Percentiles rank a stretch among this genome's conserved stretches.
These are phyloP conservation scores for Coreoperca whiteheadi DNA, from an alignment of 2,113 vertebrate genomes.

Conservation along the genomic window DNA sequence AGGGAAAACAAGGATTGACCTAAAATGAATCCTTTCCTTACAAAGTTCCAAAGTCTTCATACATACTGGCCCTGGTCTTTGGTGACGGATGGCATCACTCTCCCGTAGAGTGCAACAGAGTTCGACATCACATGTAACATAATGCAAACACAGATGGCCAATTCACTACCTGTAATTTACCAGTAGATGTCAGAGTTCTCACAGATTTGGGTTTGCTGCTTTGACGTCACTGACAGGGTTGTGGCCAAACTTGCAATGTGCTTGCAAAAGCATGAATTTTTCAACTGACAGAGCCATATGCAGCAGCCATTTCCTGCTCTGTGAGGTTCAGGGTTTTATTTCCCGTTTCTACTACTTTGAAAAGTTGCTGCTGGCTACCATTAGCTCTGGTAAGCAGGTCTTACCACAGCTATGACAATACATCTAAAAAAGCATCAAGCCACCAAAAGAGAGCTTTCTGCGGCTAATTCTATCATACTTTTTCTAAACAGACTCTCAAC, in stretches of 20 bases:
- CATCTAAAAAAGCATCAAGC: background rate
- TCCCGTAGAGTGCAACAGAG: background rate
- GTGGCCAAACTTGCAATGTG: constrained; percentile 33
- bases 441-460: constrained; percentile 1
- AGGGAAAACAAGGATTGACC: too few relatives aligned
- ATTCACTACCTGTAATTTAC: constrained; percentile 11
- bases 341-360: constrained; percentile 45
- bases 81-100: background rate
- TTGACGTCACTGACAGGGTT: constrained; percentile 22
- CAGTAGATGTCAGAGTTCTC: constrained; percentile 65
- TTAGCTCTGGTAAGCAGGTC: background rate
- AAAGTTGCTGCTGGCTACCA: constrained; percentile 13
- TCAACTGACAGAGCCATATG: constrained; percentile 53
- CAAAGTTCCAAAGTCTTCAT: background rate
- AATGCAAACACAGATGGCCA: background rate
- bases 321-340: constrained; percentile 44
- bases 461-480: background rate
- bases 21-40: too few relatives aligned
- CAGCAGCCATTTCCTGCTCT: constrained; percentile 70
- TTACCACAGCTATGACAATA: background rate
- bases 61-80: background rate
- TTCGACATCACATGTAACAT: background rate
- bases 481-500: background rate
- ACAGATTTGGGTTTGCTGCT: background rate
- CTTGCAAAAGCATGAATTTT: constrained; percentile 62